These are phyloP conservation scores for Agelastica alni DNA, from an alignment of 2,888 invertebrate species.

Conservation along the genomic window DNA sequence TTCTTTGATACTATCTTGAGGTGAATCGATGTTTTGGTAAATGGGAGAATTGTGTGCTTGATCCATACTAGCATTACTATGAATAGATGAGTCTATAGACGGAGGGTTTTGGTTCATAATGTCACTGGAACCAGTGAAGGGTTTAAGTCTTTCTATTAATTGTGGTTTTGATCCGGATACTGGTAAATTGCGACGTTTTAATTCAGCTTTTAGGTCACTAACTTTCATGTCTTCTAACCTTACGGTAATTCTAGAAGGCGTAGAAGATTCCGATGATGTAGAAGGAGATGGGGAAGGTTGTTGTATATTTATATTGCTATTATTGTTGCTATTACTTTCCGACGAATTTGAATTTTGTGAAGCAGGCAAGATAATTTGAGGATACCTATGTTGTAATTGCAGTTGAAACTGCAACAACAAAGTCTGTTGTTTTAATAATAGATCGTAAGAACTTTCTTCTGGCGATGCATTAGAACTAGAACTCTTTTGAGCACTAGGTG, in stretches of 20 bases:
- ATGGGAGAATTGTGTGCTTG: slow-evolving; percentile 57
- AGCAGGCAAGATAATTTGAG: slow-evolving; percentile 80
- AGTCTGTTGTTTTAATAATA: slow-evolving; percentile 92
- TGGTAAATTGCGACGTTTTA: slow-evolving; percentile 90
- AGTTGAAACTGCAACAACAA: slow-evolving; percentile 85
- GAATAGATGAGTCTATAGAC: slow-evolving; percentile 42
- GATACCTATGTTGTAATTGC: slow-evolving; percentile 81
- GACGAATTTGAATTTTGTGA: slow-evolving; percentile 58
- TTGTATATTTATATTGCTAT: slow-evolving; percentile 38
- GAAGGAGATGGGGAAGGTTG: slow-evolving; percentile 55
- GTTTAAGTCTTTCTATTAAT: slow-evolving; percentile 87
- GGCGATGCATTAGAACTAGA: slow-evolving; percentile 63
- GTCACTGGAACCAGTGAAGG: slow-evolving; percentile 59
- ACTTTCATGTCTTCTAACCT: slow-evolving; percentile 96
- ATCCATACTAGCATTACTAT: slow-evolving; percentile 54
- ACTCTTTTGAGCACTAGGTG: slow-evolving; percentile 80
- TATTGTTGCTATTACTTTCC: slow-evolving; percentile 26
- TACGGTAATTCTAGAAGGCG: slow-evolving; percentile 59
- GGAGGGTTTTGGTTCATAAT: slow-evolving; percentile 39
- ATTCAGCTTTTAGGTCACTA: slow-evolving; percentile 90
- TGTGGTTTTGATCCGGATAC: slow-evolving; percentile 97
- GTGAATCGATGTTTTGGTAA: slow-evolving; percentile 54
- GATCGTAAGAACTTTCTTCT: slow-evolving; percentile 85
- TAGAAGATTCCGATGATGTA: slow-evolving; percentile 54
- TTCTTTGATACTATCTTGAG: slow-evolving; percentile 42